phyloP scores from a whole-genome alignment of 2,113 vertebrate species.

The Rattus rattus region DNA sequence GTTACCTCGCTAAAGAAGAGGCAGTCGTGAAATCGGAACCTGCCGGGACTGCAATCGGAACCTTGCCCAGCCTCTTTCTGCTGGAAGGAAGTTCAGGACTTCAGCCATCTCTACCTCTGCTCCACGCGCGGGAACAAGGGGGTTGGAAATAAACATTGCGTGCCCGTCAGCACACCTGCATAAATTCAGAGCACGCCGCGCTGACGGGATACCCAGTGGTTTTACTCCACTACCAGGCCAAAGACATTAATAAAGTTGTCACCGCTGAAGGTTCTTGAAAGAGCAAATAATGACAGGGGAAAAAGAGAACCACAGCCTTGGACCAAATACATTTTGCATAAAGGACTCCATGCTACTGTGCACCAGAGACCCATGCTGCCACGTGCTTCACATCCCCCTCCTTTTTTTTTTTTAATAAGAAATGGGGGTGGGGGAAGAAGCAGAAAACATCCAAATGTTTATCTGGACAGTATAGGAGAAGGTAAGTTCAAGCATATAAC shows the following conservation, averaged over 20 bases:
- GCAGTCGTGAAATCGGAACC: background rate
- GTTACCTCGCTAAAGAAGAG: background rate
- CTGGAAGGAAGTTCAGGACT: background rate
- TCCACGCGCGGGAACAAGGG: accelerated
- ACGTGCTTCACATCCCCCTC: background rate
- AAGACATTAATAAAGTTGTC: slow-evolving; percentile 46
- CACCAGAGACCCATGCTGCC: background rate
- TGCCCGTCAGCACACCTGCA: background rate
- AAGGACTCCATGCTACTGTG: background rate
- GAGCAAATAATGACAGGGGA: slow-evolving; percentile 44
- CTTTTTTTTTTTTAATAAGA: slow-evolving; percentile 60
- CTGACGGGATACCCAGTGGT: background rate
- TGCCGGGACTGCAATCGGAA: background rate
- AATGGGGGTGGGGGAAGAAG: background rate
- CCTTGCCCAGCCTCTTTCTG: background rate
- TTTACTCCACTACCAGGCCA: background rate
- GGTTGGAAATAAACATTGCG: background rate
- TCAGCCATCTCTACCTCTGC: background rate
- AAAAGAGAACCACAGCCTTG: slow-evolving; percentile 34
- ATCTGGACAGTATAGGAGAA: background rate
- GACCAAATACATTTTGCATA: slow-evolving; percentile 67
- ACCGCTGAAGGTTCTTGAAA: slow-evolving; percentile 40
- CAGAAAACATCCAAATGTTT: background rate
- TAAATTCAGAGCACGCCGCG: background rate
- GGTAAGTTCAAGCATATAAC: background rate